Percentiles rank a stretch among this genome's conserved stretches.
phyloP scores from a whole-genome alignment of 2,888 invertebrate species.

The Thalpophila matura region DNA sequence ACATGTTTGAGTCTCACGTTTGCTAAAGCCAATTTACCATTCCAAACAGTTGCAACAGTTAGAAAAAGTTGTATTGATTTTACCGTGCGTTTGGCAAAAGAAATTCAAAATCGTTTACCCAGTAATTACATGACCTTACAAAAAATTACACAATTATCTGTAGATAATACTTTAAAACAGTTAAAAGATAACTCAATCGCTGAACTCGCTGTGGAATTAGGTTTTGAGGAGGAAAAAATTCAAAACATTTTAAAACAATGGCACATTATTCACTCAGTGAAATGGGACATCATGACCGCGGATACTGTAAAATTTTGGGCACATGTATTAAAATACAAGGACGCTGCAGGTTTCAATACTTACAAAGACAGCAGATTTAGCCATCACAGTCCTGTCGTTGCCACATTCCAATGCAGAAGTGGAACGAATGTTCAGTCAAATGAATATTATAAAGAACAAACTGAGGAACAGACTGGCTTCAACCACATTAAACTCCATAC shows the following conservation, averaged over 20 bases:
- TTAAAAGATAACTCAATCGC: constrained; percentile 43
- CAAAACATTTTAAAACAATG: constrained; percentile 48
- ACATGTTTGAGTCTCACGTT: constrained; percentile 18
- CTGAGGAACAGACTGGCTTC: constrained; percentile 45
- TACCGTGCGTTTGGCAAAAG: background rate
- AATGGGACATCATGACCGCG: constrained; percentile 43
- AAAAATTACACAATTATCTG: constrained; percentile 35
- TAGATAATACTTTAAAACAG: constrained; percentile 38
- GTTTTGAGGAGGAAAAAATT: constrained; percentile 41
- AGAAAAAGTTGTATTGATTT: constrained; percentile 11
- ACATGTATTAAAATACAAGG: constrained; percentile 53
- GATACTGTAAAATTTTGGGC: constrained; percentile 61
- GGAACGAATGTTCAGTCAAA: constrained; percentile 54
- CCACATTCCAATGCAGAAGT: constrained; percentile 60
- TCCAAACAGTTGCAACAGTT: background rate
- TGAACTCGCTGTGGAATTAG: constrained; percentile 38
- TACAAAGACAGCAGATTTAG: constrained; percentile 42
- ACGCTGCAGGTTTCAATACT: constrained; percentile 41
- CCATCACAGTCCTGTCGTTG: constrained; percentile 41
- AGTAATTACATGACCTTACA: constrained; percentile 38
- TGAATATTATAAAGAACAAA: constrained; percentile 59
- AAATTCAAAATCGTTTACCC: constrained; percentile 28
- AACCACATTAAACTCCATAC: constrained; percentile 41
- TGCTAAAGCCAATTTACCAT: background rate
- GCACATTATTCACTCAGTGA: constrained; percentile 54